These are phyloP conservation scores for Zapornia atra DNA, from an alignment of 2,113 vertebrate genomes.

Conservation along the genomic window DNA sequence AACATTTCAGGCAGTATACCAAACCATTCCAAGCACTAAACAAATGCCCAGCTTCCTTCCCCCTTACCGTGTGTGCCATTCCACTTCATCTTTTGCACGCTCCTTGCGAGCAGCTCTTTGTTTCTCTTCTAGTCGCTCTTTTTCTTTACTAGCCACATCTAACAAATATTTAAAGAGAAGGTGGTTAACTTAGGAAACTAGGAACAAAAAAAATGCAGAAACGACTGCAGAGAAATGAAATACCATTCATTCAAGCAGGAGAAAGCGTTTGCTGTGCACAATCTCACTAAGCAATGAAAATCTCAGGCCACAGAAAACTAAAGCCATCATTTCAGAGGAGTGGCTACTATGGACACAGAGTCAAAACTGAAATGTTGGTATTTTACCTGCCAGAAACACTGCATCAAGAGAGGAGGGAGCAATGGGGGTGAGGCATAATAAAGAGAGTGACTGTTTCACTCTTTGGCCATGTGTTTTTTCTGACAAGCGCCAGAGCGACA, in stretches of 20 bases:
- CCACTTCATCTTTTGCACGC: slow-evolving; percentile 82
- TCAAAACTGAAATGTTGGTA: background rate
- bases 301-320: background rate
- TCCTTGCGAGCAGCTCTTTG: slow-evolving; percentile 90
- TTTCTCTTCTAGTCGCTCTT: slow-evolving; percentile 94
- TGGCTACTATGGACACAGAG: background rate
- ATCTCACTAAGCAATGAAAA: background rate
- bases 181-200: background rate
- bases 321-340: background rate
- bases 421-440: background rate
- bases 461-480: background rate
- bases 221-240: background rate
- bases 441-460: background rate
- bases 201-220: background rate
- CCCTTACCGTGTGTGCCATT: slow-evolving; percentile 91
- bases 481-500: background rate
- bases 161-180: slow-evolving; percentile 19
- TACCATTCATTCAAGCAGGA: background rate
- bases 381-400: background rate
- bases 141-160: slow-evolving; percentile 92
- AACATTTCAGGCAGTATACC: background rate
- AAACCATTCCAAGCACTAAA: background rate
- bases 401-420: background rate
- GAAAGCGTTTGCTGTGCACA: background rate
- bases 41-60: background rate